Conservation (phyloP, 64 coral and sea anemone genomes). For the Porites australiensis region DNA sequence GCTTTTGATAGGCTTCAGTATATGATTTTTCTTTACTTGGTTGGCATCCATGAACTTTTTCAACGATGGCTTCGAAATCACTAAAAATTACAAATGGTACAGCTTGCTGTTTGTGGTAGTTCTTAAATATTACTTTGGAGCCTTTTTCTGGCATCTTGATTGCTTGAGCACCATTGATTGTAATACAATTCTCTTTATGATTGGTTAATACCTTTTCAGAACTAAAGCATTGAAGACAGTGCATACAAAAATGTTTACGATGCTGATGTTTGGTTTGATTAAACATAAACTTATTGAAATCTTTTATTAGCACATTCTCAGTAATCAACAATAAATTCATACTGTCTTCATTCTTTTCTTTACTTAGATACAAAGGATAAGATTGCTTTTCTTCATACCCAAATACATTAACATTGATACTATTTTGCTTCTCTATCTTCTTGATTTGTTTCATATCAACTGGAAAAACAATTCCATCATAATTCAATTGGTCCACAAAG, state of each 20-base stretch:
- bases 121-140: background rate
- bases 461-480: too few relatives aligned
- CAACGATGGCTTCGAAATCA: constrained; percentile 5
- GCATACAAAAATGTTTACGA: constrained; percentile 13
- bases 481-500: too few relatives aligned
- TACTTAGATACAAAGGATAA: too few relatives aligned
- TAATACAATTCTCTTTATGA: background rate
- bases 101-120: background rate
- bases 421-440: too few relatives aligned
- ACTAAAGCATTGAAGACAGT: constrained; percentile 13
- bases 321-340: too few relatives aligned
- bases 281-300: too few relatives aligned
- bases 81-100: background rate
- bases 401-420: too few relatives aligned
- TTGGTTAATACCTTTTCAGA: background rate
- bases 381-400: too few relatives aligned
- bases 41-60: background rate
- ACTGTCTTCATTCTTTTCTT: too few relatives aligned
- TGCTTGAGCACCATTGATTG: background rate
- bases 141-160: constrained; percentile 15
- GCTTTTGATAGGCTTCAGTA: constrained; percentile 37
- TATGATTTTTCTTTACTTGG: background rate
- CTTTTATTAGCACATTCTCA: too few relatives aligned
- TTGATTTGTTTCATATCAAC: too few relatives aligned
- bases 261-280: constrained; percentile 25